A percentile compares a stretch with the other conserved stretches of the same genome.
Evolutionary conservation across 2,113 vertebrate genomes (phyloP).

Genomic region (Hiodon alosoides): DNA sequence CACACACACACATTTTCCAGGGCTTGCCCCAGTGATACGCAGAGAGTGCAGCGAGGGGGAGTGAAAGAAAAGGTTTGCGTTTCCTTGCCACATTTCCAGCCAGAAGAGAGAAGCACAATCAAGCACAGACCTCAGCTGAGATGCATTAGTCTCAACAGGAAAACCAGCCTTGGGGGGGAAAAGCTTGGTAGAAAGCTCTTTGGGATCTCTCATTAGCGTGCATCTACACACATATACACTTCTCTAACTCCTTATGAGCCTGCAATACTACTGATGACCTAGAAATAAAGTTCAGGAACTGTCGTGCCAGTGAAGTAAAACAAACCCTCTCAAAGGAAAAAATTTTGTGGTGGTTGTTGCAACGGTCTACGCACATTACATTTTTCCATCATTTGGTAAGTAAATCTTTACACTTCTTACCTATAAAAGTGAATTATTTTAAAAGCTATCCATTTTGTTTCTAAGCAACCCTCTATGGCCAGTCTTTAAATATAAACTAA

Average conservation of each 20-base stretch:
- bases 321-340: too few species aligned
- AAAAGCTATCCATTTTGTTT: too few species aligned
- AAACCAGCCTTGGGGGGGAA: not conserved
- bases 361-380: not conserved
- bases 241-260: not conserved
- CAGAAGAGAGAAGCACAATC: slow-evolving; percentile 11
- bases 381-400: not conserved
- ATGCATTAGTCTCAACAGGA: not conserved
- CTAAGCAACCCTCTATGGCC: too few species aligned
- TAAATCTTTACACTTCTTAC: too few species aligned
- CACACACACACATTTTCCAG: slow-evolving; percentile 22
- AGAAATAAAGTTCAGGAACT: not conserved
- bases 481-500: too few species aligned
- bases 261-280: not conserved
- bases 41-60: slow-evolving; percentile 47
- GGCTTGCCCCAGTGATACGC: slow-evolving; percentile 38
- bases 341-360: not conserved
- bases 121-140: slow-evolving; percentile 13
- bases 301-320: too few species aligned
- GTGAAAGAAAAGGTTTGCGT: slow-evolving; percentile 26
- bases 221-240: not conserved
- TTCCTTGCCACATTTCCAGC: not conserved
- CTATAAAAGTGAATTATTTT: too few species aligned
- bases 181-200: not conserved
- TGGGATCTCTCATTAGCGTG: not conserved